Base-by-base conservation (phyloP, 1,140 invertebrate genomes). In the Sipha flava region DNA sequence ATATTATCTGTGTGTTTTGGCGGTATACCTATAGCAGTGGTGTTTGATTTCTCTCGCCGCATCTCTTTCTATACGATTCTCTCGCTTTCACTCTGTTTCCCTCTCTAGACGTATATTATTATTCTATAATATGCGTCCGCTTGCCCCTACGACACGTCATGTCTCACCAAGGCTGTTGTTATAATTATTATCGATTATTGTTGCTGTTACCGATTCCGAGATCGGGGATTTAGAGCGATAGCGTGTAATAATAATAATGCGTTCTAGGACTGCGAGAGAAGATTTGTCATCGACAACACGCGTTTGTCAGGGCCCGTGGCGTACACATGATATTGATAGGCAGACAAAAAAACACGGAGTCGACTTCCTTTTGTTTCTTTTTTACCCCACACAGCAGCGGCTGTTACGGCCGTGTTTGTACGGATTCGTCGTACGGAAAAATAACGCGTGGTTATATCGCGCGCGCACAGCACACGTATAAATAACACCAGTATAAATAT, bases 321-420 rank as follows among this genome's bases (percentile, higher is more conserved):
- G 31, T 16, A n/a, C 70, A 18, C 29, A 31, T 23, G n/a, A 31
- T 34, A 45, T 23, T 49, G 26, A 43, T 72, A 16, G n/a, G n/a
- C n/a, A n/a, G n/a, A 77, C 57, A 57, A 72, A 75, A 75, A 52
- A 34, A 12, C 29, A n/a, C 47, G 0, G 59, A 57, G 73, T 77
- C 73, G 7, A 77, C 73, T 77, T 77, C 73, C 73, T 75, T 75
- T 75, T 73, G 70, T 73, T 73, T 73, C 10, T 57, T 75, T 70
- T 70, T 70, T 43, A 77, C 73, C 73, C 73, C 52, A 77, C 73
- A n/a, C n/a, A n/a, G n/a, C n/a, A 59, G 52, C 73, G 73, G 49
- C 73, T 57, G 73, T 77, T 57, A 3, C 37, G 73, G 29, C 59
- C 31, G 29, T 40, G n/a, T 77, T 77, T 77, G 52, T 77, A 77